Conservation (phyloP, 2,888 invertebrate species). For the Meteorus colon region DNA sequence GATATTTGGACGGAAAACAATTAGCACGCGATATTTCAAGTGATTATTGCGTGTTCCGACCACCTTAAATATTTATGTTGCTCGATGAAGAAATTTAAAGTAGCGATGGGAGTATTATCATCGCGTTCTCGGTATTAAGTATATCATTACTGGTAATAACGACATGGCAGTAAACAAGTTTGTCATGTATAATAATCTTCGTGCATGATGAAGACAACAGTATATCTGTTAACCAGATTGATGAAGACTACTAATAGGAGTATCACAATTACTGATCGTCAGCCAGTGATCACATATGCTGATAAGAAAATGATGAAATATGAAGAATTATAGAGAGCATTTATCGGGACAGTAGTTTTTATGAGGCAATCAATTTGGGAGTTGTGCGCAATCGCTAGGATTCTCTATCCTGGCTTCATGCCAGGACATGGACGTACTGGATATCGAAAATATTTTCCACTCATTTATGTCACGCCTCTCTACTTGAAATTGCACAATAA, state of each 20-base stretch:
- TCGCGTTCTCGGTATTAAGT: not conserved
- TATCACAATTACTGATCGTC: not conserved
- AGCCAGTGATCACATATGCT: not conserved
- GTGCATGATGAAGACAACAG: not conserved
- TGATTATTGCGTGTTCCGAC: slow-evolving; percentile 19
- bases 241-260: not conserved
- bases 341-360: not conserved
- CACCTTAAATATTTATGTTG: not conserved
- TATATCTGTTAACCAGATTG: not conserved
- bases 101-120: not conserved
- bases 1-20: slow-evolving; percentile 33
- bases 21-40: slow-evolving; percentile 37
- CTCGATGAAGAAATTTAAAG: not conserved
- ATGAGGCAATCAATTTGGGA: slow-evolving; percentile 27
- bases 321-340: not conserved
- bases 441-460: slow-evolving; percentile 20
- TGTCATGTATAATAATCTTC: not conserved
- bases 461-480: not conserved
- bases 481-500: not conserved
- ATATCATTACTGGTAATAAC: not conserved
- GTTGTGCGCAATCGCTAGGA: slow-evolving; percentile 33
- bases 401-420: slow-evolving; percentile 30
- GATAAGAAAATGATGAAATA: not conserved
- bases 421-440: slow-evolving; percentile 34
- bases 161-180: not conserved